Percentiles rank a stretch among this genome's conserved stretches.
Evolutionary conservation across 1,140 invertebrate species (phyloP).

Genomic region (Lordiphosa stackelbergi): DNA sequence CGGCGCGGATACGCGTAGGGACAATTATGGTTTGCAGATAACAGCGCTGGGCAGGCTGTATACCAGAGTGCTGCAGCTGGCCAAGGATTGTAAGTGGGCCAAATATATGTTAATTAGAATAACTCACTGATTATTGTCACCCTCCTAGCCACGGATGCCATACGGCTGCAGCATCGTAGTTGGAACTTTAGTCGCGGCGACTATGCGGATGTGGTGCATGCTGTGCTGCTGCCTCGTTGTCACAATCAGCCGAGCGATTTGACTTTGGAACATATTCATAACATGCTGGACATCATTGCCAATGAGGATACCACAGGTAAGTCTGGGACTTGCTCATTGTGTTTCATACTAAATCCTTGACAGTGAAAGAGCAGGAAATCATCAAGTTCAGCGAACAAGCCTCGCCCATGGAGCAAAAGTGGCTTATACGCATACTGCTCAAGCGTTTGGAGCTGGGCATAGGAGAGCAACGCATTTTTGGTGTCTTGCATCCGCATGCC

Average conservation of each 20-base stretch:
- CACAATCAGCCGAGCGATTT: slow-evolving; percentile 77
- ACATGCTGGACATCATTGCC: slow-evolving; percentile 84
- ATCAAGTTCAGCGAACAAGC: slow-evolving; percentile 80
- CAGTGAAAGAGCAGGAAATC: slow-evolving; percentile 78
- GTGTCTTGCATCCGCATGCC: slow-evolving; percentile 87
- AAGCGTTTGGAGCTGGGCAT: slow-evolving; percentile 89
- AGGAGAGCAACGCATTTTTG: slow-evolving; percentile 84
- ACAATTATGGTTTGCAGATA: slow-evolving; percentile 83
- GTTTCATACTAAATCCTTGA: slow-evolving; percentile 1
- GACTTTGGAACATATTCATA: slow-evolving; percentile 83
- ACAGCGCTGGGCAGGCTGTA: slow-evolving; percentile 82
- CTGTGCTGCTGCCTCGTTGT: slow-evolving; percentile 83
- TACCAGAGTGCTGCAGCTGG: slow-evolving; percentile 83
- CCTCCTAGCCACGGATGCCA: slow-evolving; percentile 80
- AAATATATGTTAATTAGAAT: too few species aligned
- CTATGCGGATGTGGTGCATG: slow-evolving; percentile 86
- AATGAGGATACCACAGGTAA: slow-evolving; percentile 77
- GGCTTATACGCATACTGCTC: slow-evolving; percentile 91
- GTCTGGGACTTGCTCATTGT: background rate
- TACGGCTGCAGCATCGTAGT: slow-evolving; percentile 81
- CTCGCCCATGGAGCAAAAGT: slow-evolving; percentile 89
- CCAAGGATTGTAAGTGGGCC: slow-evolving; percentile 77
- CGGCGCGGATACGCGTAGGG: slow-evolving; percentile 81
- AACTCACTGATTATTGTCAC: background rate
- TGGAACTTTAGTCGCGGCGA: slow-evolving; percentile 79